Conservation (phyloP, 2,797 vertebrate species). For the Paratrypauchen microcephalus region DNA sequence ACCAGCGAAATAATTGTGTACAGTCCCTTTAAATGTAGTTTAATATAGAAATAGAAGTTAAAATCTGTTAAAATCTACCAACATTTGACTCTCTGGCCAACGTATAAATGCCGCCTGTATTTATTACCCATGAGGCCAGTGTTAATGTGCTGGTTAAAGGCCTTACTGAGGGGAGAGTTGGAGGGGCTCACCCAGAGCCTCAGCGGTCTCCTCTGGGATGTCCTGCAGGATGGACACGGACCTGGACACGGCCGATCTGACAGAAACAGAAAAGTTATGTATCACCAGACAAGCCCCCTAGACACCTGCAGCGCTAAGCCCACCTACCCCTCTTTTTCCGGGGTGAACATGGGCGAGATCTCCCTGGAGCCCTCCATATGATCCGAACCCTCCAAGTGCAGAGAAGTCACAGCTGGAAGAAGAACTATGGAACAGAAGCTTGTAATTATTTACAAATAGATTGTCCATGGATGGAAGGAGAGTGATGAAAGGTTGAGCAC, state of each 20-base stretch:
- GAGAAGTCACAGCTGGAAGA: constrained; percentile 28
- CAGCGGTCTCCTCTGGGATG: constrained; percentile 62
- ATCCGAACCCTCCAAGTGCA: constrained; percentile 48
- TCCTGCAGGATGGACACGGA: constrained; percentile 47
- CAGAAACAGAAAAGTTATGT: neutral
- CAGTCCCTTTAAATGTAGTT: too few species aligned
- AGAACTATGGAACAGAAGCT: constrained; percentile 22
- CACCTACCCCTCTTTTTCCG: constrained; percentile 55
- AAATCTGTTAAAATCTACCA: too few species aligned
- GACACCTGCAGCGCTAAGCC: neutral
- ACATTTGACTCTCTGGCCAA: too few species aligned
- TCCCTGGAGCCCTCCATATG: constrained; percentile 47
- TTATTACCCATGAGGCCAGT: neutral
- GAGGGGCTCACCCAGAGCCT: neutral
- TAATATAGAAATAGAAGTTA: too few species aligned
- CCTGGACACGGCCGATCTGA: constrained; percentile 50
- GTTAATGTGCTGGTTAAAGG: neutral
- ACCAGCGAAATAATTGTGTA: too few species aligned
- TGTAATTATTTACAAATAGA: neutral
- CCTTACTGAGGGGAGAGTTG: constrained; percentile 33
- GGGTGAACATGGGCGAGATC: constrained; percentile 33
- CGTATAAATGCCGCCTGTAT: too few species aligned
- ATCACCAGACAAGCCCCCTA: neutral
- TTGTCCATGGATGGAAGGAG: too few species aligned
- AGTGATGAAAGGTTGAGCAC: too few species aligned